A percentile compares a stretch with the other conserved stretches of the same genome.
These are phyloP conservation scores for Lutjanus argentimaculatus DNA, from an alignment of 2,797 vertebrate species.

Conservation along the genomic window DNA sequence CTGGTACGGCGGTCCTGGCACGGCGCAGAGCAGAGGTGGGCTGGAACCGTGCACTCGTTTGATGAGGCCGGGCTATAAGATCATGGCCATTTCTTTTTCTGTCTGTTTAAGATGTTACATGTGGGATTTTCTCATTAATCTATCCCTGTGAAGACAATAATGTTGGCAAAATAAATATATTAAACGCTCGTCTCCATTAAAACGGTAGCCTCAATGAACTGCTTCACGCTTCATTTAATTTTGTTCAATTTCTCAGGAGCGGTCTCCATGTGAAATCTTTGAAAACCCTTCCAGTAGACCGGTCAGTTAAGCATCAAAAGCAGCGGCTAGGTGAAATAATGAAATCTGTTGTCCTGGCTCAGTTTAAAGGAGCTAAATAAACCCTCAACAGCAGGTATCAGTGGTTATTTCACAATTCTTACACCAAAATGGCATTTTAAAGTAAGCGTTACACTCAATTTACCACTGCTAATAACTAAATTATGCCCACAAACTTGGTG, in stretches of 20 bases:
- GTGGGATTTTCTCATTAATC: constrained; percentile 76
- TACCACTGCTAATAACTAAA: constrained; percentile 23
- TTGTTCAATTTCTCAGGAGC: constrained; percentile 73
- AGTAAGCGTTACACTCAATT: background rate
- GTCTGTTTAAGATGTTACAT: constrained; percentile 86
- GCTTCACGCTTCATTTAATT: constrained; percentile 77
- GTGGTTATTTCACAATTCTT: constrained; percentile 23
- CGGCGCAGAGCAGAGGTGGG: constrained; percentile 76
- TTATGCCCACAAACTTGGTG: constrained; percentile 13
- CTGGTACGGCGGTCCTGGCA: constrained; percentile 84
- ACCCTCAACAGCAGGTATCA: constrained; percentile 46
- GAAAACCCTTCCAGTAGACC: constrained; percentile 73
- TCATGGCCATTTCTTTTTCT: constrained; percentile 69
- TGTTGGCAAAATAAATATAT: constrained; percentile 77
- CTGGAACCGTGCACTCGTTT: constrained; percentile 89
- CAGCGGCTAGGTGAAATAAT: constrained; percentile 65
- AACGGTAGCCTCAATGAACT: constrained; percentile 69
- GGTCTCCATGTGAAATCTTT: constrained; percentile 74
- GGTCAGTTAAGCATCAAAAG: constrained; percentile 78
- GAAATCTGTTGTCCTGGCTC: constrained; percentile 58
- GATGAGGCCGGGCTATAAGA: constrained; percentile 83
- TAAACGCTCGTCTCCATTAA: constrained; percentile 77
- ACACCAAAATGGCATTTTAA: constrained; percentile 22
- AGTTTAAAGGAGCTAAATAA: constrained; percentile 60
- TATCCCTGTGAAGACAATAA: constrained; percentile 69